These are phyloP conservation scores for Hemithea aestivaria DNA, from an alignment of 2,888 invertebrate genomes.

Conservation along the genomic window DNA sequence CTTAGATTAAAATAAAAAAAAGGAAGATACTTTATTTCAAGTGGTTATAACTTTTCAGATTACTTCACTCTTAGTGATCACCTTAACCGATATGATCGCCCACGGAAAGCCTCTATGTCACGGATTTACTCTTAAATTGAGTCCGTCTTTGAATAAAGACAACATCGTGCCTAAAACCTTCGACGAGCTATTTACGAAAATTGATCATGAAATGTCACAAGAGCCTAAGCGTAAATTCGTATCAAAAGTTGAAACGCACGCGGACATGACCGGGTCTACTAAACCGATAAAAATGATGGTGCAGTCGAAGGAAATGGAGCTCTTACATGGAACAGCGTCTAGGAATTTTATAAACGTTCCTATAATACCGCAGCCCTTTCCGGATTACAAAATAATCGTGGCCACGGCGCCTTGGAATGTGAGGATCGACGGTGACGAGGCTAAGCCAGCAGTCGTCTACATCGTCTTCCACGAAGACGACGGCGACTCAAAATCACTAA, in stretches of 20 bases:
- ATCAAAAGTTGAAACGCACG: slow-evolving; percentile 32
- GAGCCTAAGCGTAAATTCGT: slow-evolving; percentile 28
- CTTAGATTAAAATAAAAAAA: too few relatives aligned
- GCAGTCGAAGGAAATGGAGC: slow-evolving; percentile 22
- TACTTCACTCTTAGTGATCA: slow-evolving; percentile 28
- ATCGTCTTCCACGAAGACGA: slow-evolving; percentile 53
- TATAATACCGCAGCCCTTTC: slow-evolving; percentile 42
- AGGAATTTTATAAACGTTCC: slow-evolving; percentile 49
- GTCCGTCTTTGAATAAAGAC: slow-evolving; percentile 40
- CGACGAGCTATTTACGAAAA: slow-evolving; percentile 45
- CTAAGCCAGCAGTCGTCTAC: slow-evolving; percentile 47
- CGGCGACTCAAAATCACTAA: slow-evolving; percentile 26
- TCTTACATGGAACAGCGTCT: slow-evolving; percentile 8
- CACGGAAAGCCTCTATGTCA: slow-evolving; percentile 48
- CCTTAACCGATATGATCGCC: slow-evolving; percentile 25
- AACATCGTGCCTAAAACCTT: slow-evolving; percentile 35
- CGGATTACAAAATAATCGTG: slow-evolving; percentile 58
- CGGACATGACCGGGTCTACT: slow-evolving; percentile 37
- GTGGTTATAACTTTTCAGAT: slow-evolving; percentile 34
- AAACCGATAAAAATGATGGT: slow-evolving; percentile 51
- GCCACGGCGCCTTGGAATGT: slow-evolving; percentile 57
- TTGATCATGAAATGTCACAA: slow-evolving; percentile 38
- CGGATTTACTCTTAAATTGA: slow-evolving; percentile 50
- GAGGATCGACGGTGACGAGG: slow-evolving; percentile 36
- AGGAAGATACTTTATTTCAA: too few relatives aligned